Evolutionary conservation across 2,888 invertebrate genomes (phyloP), one percentile per base, ranked within the genome.

Genomic region (Megalurothrips usitatus): DNA sequence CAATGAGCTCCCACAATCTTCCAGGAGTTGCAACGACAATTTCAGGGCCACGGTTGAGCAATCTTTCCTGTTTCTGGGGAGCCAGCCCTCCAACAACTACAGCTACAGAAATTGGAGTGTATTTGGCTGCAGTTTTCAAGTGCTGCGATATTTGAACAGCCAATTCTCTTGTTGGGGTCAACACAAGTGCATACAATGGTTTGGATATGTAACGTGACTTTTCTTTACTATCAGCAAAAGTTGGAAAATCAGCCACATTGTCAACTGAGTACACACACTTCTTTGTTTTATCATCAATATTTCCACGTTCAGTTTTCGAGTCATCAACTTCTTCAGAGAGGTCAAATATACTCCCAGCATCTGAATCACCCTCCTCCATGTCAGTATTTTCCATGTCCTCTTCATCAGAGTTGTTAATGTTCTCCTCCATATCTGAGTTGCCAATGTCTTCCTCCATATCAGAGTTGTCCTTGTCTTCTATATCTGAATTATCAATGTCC

Each of bases 1-100:
- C 90, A 78, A 97, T 90, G 19, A 99, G 89, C 88, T 99, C 97
- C 99, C 99, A 99, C 48, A 99, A 89, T 17, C 99, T 89, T 0
- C 99, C 99, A 0, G 99, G 99, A 0, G 99, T 99, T 0, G 97
- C 99, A 58, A 99, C 96, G 0, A 99, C 93, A 83, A 99, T 93
- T 87, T 99, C 97, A 0, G 99, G 99, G 43, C 92, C 91, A 82
- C 91, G 91, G 1, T 89, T 91, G 23, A 99, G 89, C 80, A 99
- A 88, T 82, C 99, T 89, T 87, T 96, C 94, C 87, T 99, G 99
- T 86, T 99, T 99, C 81, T 97, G 96, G 0, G 93, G 90, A 0
- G 98, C 94, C 91, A 99, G 92, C 1, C 99, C 99, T 0, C 99
- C 99, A 52, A 99, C 94, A 84, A 99, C 91, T 0, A 94, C 93